A percentile compares a stretch with the other conserved stretches of the same genome.
phyloP scores from a whole-genome alignment of 2,113 vertebrate species.

The Archilochus colubris region DNA sequence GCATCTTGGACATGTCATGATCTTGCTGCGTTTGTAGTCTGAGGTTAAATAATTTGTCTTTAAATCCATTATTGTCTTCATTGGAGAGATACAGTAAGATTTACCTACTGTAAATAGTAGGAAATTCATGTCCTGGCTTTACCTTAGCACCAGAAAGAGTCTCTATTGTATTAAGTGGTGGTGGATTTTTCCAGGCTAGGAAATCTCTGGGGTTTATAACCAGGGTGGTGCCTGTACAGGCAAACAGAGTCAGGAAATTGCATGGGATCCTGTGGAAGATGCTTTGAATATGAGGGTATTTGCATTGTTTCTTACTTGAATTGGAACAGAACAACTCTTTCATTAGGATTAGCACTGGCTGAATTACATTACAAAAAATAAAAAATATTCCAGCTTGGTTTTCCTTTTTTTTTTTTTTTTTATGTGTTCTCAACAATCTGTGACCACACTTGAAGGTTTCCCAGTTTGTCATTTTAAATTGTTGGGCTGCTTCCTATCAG shows the following conservation, averaged over 20 bases:
- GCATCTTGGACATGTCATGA: rapidly evolving
- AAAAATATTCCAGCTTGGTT: not conserved
- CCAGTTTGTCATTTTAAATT: slow-evolving; percentile 24
- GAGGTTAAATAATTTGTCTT: not conserved
- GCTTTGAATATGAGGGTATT: not conserved
- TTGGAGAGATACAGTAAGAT: not conserved
- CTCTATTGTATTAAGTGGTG: not conserved
- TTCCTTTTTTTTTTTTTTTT: not conserved
- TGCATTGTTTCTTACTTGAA: slow-evolving; percentile 22
- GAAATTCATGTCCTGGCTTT: not conserved
- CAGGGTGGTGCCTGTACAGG: not conserved
- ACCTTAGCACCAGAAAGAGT: not conserved
- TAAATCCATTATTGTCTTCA: not conserved
- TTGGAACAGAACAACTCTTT: not conserved
- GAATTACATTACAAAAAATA: not conserved
- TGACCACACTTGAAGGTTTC: slow-evolving; percentile 17
- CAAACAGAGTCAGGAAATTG: not conserved
- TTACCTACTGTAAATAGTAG: not conserved
- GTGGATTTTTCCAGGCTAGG: not conserved
- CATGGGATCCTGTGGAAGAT: not conserved
- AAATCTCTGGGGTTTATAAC: not conserved
- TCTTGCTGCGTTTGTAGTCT: not conserved
- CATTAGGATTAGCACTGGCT: not conserved
- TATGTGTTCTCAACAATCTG: slow-evolving; percentile 26
- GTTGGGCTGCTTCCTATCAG: not conserved